These are phyloP conservation scores for Miichthys miiuy DNA, from an alignment of 2,797 vertebrate genomes.

Conservation along the genomic window DNA sequence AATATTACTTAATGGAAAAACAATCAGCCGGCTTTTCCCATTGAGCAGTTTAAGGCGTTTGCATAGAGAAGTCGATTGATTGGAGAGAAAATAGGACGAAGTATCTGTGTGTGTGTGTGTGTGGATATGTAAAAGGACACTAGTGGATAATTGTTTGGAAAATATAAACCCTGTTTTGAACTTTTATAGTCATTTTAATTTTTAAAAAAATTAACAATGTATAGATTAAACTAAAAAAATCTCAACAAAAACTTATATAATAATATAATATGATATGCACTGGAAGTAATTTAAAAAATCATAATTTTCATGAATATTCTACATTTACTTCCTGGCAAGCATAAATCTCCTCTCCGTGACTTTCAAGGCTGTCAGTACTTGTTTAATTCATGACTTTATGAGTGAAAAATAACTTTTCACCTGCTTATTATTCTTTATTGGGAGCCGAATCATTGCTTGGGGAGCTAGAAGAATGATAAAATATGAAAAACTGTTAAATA, in stretches of 20 bases:
- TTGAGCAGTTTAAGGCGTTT: conserved; percentile 66
- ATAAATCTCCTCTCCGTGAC: not conserved
- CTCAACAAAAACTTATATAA: not conserved
- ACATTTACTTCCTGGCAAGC: not conserved
- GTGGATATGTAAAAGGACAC: not conserved
- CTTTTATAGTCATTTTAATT: not conserved
- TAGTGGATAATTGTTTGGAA: not conserved
- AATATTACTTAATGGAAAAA: conserved; percentile 84
- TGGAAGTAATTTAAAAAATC: not conserved
- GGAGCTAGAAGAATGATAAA: not conserved
- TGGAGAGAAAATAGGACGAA: conserved; percentile 49
- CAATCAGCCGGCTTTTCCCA: conserved; percentile 72
- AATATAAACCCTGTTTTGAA: conserved; percentile 1
- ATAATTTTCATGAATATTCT: not conserved
- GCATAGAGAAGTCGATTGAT: conserved; percentile 75
- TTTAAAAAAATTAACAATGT: not conserved
- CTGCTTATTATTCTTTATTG: not conserved
- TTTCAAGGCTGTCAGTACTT: not conserved
- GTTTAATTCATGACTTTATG: not conserved
- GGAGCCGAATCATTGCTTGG: not conserved
- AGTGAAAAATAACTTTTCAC: not conserved
- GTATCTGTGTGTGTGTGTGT: conserved; percentile 24
- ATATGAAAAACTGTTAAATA: not conserved
- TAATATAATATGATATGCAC: no score
- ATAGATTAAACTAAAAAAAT: not conserved